Conservation (phyloP, 2,888 invertebrate species). For the Eledone cirrhosa region DNA sequence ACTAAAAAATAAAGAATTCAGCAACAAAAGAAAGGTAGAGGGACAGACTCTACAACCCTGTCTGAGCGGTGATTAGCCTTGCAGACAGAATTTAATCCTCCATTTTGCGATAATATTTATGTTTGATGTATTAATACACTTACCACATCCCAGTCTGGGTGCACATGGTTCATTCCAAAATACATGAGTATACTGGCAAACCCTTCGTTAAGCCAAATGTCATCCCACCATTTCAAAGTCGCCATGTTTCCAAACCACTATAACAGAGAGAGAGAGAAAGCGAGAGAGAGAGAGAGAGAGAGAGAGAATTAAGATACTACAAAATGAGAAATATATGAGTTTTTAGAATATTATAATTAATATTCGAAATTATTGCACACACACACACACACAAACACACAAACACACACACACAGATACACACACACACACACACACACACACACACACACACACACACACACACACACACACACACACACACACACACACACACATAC, state of each 20-base stretch:
- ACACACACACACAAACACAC: too few species aligned
- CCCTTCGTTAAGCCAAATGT: constrained; percentile 66
- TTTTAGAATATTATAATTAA: too few species aligned
- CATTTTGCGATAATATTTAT: neutral
- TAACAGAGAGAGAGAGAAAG: neutral
- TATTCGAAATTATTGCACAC: too few species aligned
- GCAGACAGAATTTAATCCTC: neutral
- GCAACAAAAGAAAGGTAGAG: neutral
- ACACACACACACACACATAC: too few species aligned
- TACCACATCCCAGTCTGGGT: constrained; percentile 64
- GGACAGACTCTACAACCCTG: too few species aligned
- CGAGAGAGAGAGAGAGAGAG: too few species aligned
- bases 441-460: too few species aligned
- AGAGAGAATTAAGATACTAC: too few species aligned
- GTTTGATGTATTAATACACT: constrained; percentile 34
- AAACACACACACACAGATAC: too few species aligned
- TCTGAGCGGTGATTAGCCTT: neutral
- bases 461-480: too few species aligned
- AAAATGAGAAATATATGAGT: too few species aligned
- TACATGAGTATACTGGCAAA: constrained; percentile 65
- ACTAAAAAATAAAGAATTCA: neutral
- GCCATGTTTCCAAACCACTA: constrained; percentile 67
- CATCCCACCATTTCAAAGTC: constrained; percentile 67
- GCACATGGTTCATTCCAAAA: constrained; percentile 62
- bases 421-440: too few species aligned